A percentile compares a stretch with the other conserved stretches of the same genome.
Conservation (phyloP, 53 echinoderm and acorn worm genomes). For the Echinometra lucunter region DNA sequence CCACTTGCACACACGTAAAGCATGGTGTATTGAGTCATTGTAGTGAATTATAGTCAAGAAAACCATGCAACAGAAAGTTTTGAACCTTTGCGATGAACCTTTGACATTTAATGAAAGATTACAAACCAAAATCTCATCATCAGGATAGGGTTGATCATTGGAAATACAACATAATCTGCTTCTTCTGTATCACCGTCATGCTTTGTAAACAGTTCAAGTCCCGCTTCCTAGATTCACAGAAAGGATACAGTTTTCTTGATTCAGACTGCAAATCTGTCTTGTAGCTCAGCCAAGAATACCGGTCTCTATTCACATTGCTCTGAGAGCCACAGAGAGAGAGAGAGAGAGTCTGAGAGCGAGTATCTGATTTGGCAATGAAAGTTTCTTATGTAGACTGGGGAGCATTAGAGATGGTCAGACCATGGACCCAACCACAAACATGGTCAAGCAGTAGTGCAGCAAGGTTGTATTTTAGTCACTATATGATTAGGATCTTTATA, state of each 20-base stretch:
- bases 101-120: neutral
- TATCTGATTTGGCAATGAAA: neutral
- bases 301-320: neutral
- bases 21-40: neutral
- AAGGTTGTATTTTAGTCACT: neutral
- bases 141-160: neutral
- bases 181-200: neutral
- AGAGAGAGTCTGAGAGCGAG: neutral
- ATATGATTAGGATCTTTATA: neutral
- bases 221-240: neutral
- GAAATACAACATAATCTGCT: neutral
- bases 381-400: neutral
- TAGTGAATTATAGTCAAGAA: neutral
- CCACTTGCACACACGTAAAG: too few relatives aligned
- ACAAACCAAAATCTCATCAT: neutral
- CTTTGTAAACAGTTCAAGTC: neutral
- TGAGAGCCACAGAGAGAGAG: neutral
- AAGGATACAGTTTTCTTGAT: slow-evolving; percentile 3
- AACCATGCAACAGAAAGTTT: neutral
- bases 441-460: neutral
- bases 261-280: neutral
- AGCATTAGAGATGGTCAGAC: too few relatives aligned
- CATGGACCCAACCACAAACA: too few relatives aligned
- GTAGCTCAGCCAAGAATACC: neutral
- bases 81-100: neutral